A percentile compares a stretch with the other conserved stretches of the same genome.
Conservation (phyloP, 2,888 invertebrate genomes). For the Andrena praecox region DNA sequence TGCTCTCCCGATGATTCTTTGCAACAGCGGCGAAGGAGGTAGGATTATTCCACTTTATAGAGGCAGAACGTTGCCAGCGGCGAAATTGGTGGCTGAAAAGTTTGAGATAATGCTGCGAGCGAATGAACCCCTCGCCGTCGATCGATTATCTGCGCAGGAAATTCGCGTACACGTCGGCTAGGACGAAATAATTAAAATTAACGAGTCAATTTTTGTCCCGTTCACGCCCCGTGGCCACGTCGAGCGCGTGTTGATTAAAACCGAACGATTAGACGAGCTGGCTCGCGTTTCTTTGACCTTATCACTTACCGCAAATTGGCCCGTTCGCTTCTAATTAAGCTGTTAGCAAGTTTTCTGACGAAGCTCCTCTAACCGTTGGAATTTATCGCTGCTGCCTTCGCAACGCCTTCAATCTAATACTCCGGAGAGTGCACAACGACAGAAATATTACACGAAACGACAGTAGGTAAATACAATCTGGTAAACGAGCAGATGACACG, state of each 20-base stretch:
- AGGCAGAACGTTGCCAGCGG: not conserved
- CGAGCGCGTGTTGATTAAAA: slow-evolving; percentile 56
- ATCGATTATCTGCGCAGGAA: slow-evolving; percentile 51
- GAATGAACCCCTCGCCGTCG: slow-evolving; percentile 56
- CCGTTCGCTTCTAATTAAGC: slow-evolving; percentile 63
- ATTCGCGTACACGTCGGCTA: slow-evolving; percentile 40
- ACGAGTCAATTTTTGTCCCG: slow-evolving; percentile 66
- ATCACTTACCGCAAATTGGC: slow-evolving; percentile 63
- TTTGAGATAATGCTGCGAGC: slow-evolving; percentile 42
- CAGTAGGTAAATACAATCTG: not conserved
- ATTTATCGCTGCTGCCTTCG: slow-evolving; percentile 49
- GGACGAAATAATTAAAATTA: slow-evolving; percentile 66
- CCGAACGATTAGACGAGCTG: slow-evolving; percentile 55
- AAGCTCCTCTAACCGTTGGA: slow-evolving; percentile 39
- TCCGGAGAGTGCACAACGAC: not conserved
- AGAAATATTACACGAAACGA: slow-evolving; percentile 1
- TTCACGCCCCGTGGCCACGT: slow-evolving; percentile 21
- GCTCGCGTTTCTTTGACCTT: slow-evolving; percentile 60
- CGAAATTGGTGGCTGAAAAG: slow-evolving; percentile 41
- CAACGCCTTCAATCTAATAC: not conserved
- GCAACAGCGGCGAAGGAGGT: not conserved
- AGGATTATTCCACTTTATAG: not conserved
- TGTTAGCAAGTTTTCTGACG: slow-evolving; percentile 61
- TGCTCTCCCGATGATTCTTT: not conserved
- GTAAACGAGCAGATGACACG: too few relatives aligned